Evolutionary conservation across 1,140 invertebrate species (phyloP), one percentile per base, ranked within the genome.

Genomic region (Camponotus pennsylvanicus): DNA sequence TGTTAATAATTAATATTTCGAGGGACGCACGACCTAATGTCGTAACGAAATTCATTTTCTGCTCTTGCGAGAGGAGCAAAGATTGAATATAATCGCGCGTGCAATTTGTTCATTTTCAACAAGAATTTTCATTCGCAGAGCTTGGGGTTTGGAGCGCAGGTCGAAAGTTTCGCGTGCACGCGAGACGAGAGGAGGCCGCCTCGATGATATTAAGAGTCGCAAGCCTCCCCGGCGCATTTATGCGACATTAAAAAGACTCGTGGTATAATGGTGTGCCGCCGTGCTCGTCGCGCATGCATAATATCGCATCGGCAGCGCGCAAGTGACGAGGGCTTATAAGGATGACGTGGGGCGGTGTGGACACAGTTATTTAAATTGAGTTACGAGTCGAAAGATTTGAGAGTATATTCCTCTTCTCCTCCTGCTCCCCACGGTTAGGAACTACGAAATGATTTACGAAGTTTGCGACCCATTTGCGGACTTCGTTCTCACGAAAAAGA

Each of bases 321-420:
- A 27, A 83, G 84, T 84, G 75, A 73, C 71, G 84, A 86, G 27
- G 64, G 61, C 13, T 55, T 70, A 40, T 64, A 34, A 32, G 66
- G 66, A 57, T 18, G 61, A 11, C 40, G 70, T 55, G 37, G 34
- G 9, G 66, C 1, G 27, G 27, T 27, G 70, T 86, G 71, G 69
- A 86, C 59, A 86, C 70, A 69, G 69, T 88, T 89, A 88, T 89
- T 89, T 86, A 89, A 89, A 89, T 88, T 85, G 70, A 61, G 63
- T n/a, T 55, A 83, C 55, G 79, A 80, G 49, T 70, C 34, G 45
- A 45, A 52, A 52, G 59, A 57, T 75, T 32, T 27, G 9, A 55
- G n/a, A 45, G 42, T 49, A 21, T 18, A 42, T 27, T 34, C 37
- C 66, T 70, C 76, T 69, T 45, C 37, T 13, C 7, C 27, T 27